Evolutionary conservation across 2,797 vertebrate genomes (phyloP).

Genomic region (Enteromius radiatus): DNA sequence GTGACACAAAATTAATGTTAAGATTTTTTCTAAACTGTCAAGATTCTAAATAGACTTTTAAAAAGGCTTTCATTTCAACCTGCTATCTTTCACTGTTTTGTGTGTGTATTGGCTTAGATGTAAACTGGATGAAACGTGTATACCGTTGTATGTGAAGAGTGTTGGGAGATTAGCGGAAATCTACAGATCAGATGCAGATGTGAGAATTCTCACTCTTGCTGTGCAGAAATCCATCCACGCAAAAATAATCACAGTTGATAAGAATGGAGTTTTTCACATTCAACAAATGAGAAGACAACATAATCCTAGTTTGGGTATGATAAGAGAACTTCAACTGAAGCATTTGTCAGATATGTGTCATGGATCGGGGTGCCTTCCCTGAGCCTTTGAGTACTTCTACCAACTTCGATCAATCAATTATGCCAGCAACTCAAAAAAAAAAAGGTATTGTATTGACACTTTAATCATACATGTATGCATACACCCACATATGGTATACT

Average conservation of each 20-base stretch:
- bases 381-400: neutral
- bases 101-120: neutral
- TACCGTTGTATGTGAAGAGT: neutral
- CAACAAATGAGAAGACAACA: neutral
- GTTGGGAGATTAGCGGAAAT: neutral
- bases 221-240: constrained; percentile 2
- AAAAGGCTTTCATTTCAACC: neutral
- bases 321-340: constrained; percentile 13
- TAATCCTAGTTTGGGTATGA: neutral
- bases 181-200: neutral
- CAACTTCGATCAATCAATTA: neutral
- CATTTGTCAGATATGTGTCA: constrained; percentile 12
- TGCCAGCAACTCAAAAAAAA: too few species aligned
- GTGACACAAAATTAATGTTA: neutral
- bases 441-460: too few species aligned
- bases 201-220: constrained; percentile 7
- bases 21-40: neutral
- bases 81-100: constrained; percentile 3
- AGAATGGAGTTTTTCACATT: neutral
- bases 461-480: too few species aligned
- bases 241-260: constrained; percentile 2
- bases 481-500: too few species aligned
- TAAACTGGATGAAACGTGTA: neutral
- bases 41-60: neutral
- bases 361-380: too few species aligned